Evolutionary conservation across 1,140 invertebrate species (phyloP).

Genomic region (Hydropsyche tenuis): DNA sequence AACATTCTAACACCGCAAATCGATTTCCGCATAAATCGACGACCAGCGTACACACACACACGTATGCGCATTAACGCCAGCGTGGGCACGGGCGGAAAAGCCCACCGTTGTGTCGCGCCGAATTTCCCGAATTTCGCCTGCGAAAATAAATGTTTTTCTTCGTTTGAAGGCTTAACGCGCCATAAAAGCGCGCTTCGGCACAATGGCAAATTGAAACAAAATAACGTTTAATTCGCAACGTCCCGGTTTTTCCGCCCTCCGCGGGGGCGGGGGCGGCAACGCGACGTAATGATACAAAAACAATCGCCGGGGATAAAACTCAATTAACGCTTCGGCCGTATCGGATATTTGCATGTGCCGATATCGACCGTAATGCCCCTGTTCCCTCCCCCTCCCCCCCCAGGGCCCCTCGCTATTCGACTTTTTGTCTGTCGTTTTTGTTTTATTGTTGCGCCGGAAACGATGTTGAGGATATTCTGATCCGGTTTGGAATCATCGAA

Average conservation of each 20-base stretch:
- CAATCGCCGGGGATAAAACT: constrained; percentile 35
- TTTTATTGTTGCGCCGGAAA: too few relatives aligned
- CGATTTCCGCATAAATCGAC: too few relatives aligned
- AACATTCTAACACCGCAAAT: too few relatives aligned
- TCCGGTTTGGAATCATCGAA: too few relatives aligned
- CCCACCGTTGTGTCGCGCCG: constrained; percentile 10
- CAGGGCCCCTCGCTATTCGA: too few relatives aligned
- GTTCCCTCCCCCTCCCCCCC: too few relatives aligned
- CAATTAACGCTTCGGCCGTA: constrained; percentile 36
- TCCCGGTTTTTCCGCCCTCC: background rate
- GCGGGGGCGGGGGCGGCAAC: background rate
- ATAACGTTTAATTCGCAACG: constrained; percentile 35
- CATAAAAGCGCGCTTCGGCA: constrained; percentile 37
- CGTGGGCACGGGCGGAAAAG: background rate
- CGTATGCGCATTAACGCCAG: too few relatives aligned
- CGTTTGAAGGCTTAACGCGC: constrained; percentile 36
- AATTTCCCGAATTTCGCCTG: constrained; percentile 19
- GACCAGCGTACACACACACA: background rate
- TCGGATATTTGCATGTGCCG: constrained; percentile 33
- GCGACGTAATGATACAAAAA: constrained; percentile 39
- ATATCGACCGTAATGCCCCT: too few relatives aligned
- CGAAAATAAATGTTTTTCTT: constrained; percentile 48
- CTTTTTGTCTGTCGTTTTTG: too few relatives aligned
- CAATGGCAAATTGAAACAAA: constrained; percentile 46
- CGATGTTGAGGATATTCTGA: too few relatives aligned